These are phyloP conservation scores for Phasianus colchicus DNA, from an alignment of 2,113 vertebrate genomes.

Conservation along the genomic window DNA sequence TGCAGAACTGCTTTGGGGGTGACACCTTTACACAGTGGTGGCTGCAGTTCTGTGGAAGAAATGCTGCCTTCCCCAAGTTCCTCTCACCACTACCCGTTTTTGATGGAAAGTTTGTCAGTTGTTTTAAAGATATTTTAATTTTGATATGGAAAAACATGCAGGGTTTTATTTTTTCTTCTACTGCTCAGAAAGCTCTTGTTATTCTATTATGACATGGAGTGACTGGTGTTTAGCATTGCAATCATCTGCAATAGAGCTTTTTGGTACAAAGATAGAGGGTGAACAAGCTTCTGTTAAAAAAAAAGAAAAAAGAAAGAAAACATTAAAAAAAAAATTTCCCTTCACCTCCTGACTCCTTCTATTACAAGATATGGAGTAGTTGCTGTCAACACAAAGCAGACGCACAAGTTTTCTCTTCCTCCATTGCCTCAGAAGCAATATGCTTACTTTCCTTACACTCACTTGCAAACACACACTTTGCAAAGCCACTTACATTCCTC, in stretches of 20 bases:
- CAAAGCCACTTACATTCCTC: not conserved
- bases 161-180: not conserved
- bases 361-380: not conserved
- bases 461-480: not conserved
- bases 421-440: not conserved
- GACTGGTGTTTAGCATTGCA: not conserved
- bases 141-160: not conserved
- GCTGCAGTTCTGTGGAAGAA: not conserved
- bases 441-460: fast-evolving
- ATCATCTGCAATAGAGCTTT: not conserved
- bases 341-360: not conserved
- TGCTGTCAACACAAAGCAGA: not conserved
- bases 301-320: fast-evolving
- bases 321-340: not conserved
- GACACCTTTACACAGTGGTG: not conserved
- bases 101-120: fast-evolving
- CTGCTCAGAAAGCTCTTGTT: not conserved
- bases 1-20: no score
- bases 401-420: not conserved
- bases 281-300: not conserved
- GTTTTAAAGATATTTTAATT: not conserved
- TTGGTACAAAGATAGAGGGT: not conserved
- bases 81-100: not conserved
- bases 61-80: not conserved
- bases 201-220: not conserved